Conservation (phyloP, 92 coral and sea anemone genomes). For the Siderastrea radians region DNA sequence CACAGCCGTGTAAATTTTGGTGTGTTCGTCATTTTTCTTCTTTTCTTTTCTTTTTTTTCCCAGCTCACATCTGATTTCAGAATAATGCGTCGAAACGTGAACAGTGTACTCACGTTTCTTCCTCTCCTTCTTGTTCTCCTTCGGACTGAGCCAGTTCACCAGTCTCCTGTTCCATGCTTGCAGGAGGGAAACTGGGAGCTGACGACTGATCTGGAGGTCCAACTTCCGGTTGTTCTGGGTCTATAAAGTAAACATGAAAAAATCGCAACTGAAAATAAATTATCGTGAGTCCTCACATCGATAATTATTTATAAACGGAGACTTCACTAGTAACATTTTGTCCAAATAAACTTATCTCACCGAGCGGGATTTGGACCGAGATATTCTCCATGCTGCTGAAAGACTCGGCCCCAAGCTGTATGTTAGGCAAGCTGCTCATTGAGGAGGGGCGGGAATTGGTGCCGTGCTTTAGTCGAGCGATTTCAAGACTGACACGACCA, state of each 20-base stretch:
- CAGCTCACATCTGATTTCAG: too few species aligned
- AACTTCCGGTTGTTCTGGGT: constrained; percentile 11
- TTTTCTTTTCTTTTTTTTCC: too few species aligned
- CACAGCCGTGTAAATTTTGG: too few species aligned
- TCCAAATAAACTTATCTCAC: constrained; percentile 30
- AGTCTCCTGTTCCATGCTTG: constrained; percentile 69
- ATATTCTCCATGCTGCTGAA: constrained; percentile 77
- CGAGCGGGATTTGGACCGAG: constrained; percentile 43
- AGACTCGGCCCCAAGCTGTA: constrained; percentile 67
- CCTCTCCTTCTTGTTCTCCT: constrained; percentile 58
- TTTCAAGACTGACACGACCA: constrained; percentile 83
- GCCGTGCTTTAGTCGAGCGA: constrained; percentile 96
- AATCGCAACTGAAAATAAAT: neutral
- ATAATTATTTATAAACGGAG: too few species aligned
- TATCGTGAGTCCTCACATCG: too few species aligned
- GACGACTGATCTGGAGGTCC: constrained; percentile 36
- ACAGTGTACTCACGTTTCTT: constrained; percentile 13
- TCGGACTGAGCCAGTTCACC: constrained; percentile 69
- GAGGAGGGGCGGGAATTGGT: constrained; percentile 94
- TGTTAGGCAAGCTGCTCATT: constrained; percentile 88
- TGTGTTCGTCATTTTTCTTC: too few species aligned
- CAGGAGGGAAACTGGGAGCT: constrained; percentile 73
- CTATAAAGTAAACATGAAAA: neutral
- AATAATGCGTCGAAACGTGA: too few species aligned
- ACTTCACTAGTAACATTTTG: neutral